phyloP scores from a whole-genome alignment of 2,113 vertebrate genomes.

The Caranx melampygus region DNA sequence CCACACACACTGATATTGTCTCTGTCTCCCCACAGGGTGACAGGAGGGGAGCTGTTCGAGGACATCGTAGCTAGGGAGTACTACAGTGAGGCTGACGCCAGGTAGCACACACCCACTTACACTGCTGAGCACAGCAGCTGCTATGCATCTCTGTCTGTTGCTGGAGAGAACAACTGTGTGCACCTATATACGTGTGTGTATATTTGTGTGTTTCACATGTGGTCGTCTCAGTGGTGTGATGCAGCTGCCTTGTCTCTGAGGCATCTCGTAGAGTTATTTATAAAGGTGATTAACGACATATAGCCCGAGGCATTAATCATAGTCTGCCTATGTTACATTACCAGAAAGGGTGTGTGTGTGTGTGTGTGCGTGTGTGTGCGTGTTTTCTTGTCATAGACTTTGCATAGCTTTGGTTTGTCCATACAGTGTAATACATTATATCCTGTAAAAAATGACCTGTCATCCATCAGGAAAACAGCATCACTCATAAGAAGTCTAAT shows the following conservation, averaged over 20 bases:
- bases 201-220: conserved; percentile 63
- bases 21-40: conserved; percentile 85
- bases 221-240: conserved; percentile 67
- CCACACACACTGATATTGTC: conserved; percentile 3
- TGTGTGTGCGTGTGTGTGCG: conserved; percentile 8
- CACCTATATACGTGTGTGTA: conserved; percentile 22
- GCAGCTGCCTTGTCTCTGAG: conserved; percentile 62
- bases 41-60: conserved; percentile 95
- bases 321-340: conserved; percentile 48
- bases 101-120: conserved; percentile 78
- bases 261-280: conserved; percentile 76
- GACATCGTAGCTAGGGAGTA: conserved; percentile 96
- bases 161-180: conserved; percentile 18
- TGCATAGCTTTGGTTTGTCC: conserved; percentile 11
- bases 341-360: conserved; percentile 12
- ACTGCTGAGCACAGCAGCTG: conserved; percentile 35
- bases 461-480: conserved; percentile 7
- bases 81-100: conserved; percentile 96
- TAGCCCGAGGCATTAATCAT: conserved; percentile 73
- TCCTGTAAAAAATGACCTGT: conserved; percentile 16
- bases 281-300: conserved; percentile 79
- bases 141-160: conserved; percentile 50
- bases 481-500: conserved; percentile 14
- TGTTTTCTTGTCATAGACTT: conserved; percentile 9
- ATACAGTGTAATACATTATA: conserved; percentile 7